A percentile compares a stretch with the other conserved stretches of the same genome.
Evolutionary conservation across 2,113 vertebrate species (phyloP).

Genomic region (Ramphastos sulfuratus): DNA sequence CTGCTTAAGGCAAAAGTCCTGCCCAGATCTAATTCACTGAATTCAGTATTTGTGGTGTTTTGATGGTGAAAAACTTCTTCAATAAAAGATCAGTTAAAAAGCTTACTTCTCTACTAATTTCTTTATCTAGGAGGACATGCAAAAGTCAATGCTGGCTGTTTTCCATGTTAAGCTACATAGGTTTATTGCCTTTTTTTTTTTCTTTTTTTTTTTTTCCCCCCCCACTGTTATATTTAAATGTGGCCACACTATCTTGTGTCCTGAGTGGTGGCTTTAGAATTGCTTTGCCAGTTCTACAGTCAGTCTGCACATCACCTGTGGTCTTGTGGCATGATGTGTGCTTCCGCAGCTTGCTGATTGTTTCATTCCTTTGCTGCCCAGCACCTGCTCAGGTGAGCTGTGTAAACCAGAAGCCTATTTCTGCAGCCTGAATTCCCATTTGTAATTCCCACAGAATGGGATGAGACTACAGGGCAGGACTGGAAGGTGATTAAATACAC

Average conservation of each 20-base stretch:
- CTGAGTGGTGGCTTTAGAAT: not conserved
- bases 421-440: not conserved
- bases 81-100: conserved; percentile 31
- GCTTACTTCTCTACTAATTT: not conserved
- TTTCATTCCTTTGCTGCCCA: not conserved
- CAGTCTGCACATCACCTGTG: not conserved
- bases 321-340: not conserved
- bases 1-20: not conserved
- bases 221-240: not conserved
- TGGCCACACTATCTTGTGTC: not conserved
- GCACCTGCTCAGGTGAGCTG: not conserved
- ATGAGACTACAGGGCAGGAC: not conserved
- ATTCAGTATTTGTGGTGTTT: not conserved
- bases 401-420: not conserved
- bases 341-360: not conserved
- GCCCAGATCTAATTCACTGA: not conserved
- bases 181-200: not conserved
- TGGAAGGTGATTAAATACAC: not conserved
- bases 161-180: not conserved
- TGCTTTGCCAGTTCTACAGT: not conserved
- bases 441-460: not conserved
- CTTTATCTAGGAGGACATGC: not conserved
- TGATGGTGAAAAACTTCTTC: not conserved
- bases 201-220: not conserved
- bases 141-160: not conserved